phyloP scores from a whole-genome alignment of 2,797 vertebrate species.

The Knipowitschia caucasica region DNA sequence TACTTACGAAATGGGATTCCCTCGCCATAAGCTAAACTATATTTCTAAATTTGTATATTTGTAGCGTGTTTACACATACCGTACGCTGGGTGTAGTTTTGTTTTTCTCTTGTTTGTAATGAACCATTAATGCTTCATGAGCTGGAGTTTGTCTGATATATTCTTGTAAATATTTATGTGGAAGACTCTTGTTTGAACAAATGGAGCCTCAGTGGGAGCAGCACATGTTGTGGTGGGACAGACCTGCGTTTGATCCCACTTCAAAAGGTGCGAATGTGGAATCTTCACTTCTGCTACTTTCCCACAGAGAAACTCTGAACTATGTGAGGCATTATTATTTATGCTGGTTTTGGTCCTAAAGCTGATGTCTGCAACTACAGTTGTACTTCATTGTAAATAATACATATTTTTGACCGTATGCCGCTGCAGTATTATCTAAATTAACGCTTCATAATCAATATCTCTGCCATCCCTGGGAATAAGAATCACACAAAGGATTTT shows the following conservation, averaged over 20 bases:
- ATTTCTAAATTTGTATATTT: constrained; percentile 81
- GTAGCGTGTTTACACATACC: constrained; percentile 72
- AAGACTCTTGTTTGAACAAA: constrained; percentile 49
- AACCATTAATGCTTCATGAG: constrained; percentile 55
- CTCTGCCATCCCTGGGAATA: too few species aligned
- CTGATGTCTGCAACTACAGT: too few species aligned
- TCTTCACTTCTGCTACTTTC: constrained; percentile 4
- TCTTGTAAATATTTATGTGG: constrained; percentile 72
- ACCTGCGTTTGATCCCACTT: constrained; percentile 46
- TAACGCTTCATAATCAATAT: too few species aligned
- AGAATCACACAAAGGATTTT: too few species aligned
- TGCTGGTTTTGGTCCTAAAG: too few species aligned
- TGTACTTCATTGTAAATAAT: too few species aligned
- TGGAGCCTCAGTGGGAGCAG: constrained; percentile 50
- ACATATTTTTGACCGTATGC: too few species aligned
- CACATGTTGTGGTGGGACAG: constrained; percentile 34
- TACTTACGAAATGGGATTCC: constrained; percentile 63
- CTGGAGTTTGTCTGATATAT: constrained; percentile 45
- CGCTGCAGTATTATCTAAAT: too few species aligned
- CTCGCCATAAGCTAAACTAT: constrained; percentile 65
- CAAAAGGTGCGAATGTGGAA: constrained; percentile 57
- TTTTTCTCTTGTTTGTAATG: constrained; percentile 41
- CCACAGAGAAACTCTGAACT: too few species aligned
- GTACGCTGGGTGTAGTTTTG: constrained; percentile 57
- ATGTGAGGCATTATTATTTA: too few species aligned